Evolutionary conservation across 2,113 vertebrate species (phyloP).

Genomic region (Thamnophis sirtalis): DNA sequence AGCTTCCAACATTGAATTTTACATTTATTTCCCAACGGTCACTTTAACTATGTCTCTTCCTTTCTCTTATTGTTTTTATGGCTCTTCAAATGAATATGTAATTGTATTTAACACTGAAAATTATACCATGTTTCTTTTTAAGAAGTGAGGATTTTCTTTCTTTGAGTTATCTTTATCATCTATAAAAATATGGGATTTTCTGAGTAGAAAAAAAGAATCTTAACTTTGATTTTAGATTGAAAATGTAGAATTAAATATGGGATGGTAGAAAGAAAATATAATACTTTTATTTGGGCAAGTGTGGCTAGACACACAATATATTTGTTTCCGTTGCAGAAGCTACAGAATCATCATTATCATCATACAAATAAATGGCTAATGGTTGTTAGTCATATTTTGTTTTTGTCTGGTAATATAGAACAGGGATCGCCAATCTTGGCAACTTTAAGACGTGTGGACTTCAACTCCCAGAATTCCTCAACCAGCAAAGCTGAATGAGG

Average conservation of each 20-base stretch:
- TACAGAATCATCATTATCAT: not conserved
- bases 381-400: not conserved
- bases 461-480: no score
- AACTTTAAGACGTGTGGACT: no score
- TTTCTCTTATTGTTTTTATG: constrained; percentile 55
- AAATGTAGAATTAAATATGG: not conserved
- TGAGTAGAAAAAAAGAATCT: not conserved
- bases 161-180: not conserved
- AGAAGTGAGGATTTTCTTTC: constrained; percentile 53
- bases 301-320: not conserved
- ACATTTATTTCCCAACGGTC: constrained; percentile 43
- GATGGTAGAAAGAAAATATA: not conserved
- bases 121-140: constrained; percentile 51
- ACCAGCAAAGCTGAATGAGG: no score
- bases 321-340: not conserved
- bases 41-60: not conserved
- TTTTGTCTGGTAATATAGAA: not conserved
- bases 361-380: not conserved
- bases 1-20: constrained; percentile 47
- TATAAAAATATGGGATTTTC: constrained; percentile 8
- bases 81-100: constrained; percentile 42
- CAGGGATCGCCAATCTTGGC: no score
- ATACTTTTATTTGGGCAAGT: not conserved
- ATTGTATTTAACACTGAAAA: constrained; percentile 45
- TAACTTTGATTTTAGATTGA: not conserved